Evolutionary conservation across 2,113 vertebrate species (phyloP), one percentile per base, ranked within the genome.

Genomic region (Notothenia rossii): DNA sequence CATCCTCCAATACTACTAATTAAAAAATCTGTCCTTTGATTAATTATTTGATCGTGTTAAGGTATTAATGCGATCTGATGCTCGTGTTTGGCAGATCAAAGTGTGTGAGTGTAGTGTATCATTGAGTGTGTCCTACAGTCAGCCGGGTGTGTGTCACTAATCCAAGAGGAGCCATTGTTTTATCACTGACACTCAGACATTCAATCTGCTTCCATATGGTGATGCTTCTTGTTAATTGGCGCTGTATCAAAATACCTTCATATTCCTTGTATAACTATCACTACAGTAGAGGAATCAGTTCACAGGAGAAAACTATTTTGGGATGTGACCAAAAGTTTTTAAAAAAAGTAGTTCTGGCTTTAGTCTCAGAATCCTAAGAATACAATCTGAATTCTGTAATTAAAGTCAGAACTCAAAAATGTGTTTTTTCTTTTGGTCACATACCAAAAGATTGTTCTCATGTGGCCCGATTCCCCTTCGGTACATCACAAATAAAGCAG

Each of bases 61-160:
- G 78, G 65, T 68, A 75, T 92, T 94, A 94, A 93, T 91, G 87
- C 81, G 85, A 88, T 92, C 90, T 90, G 90, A 94, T 94, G 76
- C 83, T 88, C 77, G 90, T 94, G 45, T 77, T 82, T 65, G 90
- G 91, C 91, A 89, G 92, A 94, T 93, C 91, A 91, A 81, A 85
- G 67, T 91, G 89, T 88, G 17, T 63, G 22, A 78, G 58, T 40
- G 13, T 12, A 64, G 18, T 72, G 36, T 81, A 55, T 81, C 48
- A 60, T 14, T 65, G 46, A 40, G 36, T 63, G 36, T 51, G 51
- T 75, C 79, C 79, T 7, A 40, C 18, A 56, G 79, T 60, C 49
- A 75, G 56, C 33, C 12, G 72, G 55, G 36, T 56, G 49, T 63
- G 66, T 46, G 25, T 78, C 60, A 33, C 18, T 80, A 40, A 61